A percentile compares a stretch with the other conserved stretches of the same genome.
phyloP scores from a whole-genome alignment of 2,888 invertebrate species.

The Pomacea canaliculata region DNA sequence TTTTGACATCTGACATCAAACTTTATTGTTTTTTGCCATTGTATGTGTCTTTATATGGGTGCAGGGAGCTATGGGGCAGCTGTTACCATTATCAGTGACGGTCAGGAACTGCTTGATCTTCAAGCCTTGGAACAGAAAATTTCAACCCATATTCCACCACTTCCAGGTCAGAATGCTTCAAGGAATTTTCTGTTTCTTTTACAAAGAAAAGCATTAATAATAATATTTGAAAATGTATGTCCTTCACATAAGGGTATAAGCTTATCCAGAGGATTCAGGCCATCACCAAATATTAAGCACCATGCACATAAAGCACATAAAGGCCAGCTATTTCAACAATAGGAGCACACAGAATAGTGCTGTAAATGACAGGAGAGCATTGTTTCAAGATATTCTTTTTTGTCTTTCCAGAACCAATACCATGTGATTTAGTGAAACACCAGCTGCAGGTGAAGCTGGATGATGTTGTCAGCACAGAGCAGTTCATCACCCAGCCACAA shows the following conservation, averaged over 20 bases:
- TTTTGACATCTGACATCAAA: too few relatives aligned
- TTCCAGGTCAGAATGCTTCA: slow-evolving; percentile 58
- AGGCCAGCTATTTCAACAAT: too few relatives aligned
- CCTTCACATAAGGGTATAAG: too few relatives aligned
- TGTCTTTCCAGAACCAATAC: slow-evolving; percentile 56
- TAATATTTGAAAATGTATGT: too few relatives aligned
- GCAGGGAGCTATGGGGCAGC: slow-evolving; percentile 80
- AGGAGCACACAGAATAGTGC: too few relatives aligned
- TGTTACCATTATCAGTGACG: slow-evolving; percentile 80
- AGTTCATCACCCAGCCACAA: slow-evolving; percentile 44
- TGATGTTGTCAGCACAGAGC: slow-evolving; percentile 57
- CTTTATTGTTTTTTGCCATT: too few relatives aligned
- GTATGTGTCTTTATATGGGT: not conserved
- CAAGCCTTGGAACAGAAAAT: slow-evolving; percentile 58
- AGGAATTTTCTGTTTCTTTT: slow-evolving; percentile 16
- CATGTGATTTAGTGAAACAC: slow-evolving; percentile 52
- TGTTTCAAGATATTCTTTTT: too few relatives aligned
- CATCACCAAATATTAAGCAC: too few relatives aligned
- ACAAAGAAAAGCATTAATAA: too few relatives aligned
- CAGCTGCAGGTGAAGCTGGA: slow-evolving; percentile 47
- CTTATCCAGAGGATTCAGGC: too few relatives aligned
- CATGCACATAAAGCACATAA: too few relatives aligned
- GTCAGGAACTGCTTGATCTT: slow-evolving; percentile 73
- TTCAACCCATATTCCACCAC: slow-evolving; percentile 54
- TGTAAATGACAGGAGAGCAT: too few relatives aligned